Base-by-base conservation (phyloP, 2,113 vertebrate genomes). In the Syrrhaptes paradoxus region DNA sequence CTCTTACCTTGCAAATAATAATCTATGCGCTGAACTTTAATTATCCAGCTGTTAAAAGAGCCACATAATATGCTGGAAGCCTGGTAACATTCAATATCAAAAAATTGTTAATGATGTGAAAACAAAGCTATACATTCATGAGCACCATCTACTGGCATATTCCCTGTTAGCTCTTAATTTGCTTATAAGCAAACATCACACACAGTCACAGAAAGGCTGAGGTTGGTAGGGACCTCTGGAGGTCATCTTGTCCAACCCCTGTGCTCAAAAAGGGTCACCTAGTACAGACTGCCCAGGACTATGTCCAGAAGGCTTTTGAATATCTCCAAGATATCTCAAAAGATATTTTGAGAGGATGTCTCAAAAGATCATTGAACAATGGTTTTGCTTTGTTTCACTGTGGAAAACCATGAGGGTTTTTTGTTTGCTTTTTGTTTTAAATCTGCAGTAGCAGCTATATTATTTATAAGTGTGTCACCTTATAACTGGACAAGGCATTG, bases 131-230 rank as follows among this genome's bases (percentile, higher is more conserved):
- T 77, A 63, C n/a, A 71, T 80, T 91, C 51, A 77, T 66, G 28
- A 92, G 91, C 72, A 92, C 76, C 43, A 80, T 48, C 92, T 94
- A 91, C 24, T 87, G 91, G 80, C 36, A 77, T 46, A 88, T 31
- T 83, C 32, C 48, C 62, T 57, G 45, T 61, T 55, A 88, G 29
- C 20, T 84, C 43, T 36, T 66, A 41, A 66, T 58, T 62, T 63
- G 13, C 25, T 36, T n/a, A 25, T 22, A 66, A 84, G 45, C 31
- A 86, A 73, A 22, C 20, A 36, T 34, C 29, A 52, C 55, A 45
- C 11, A 55, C 32, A 92, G 19, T 18, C 62, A 72, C 10, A 52
- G 32, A 78, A 62, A 6, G 26, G 43, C 1, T 87, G 28, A 51
- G 18, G 20, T 11, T 81, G 51, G 70, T 66, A 90, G 32, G 61